Evolutionary conservation across 2,888 invertebrate species (phyloP).

Genomic region (Plemyria rubiginata): DNA sequence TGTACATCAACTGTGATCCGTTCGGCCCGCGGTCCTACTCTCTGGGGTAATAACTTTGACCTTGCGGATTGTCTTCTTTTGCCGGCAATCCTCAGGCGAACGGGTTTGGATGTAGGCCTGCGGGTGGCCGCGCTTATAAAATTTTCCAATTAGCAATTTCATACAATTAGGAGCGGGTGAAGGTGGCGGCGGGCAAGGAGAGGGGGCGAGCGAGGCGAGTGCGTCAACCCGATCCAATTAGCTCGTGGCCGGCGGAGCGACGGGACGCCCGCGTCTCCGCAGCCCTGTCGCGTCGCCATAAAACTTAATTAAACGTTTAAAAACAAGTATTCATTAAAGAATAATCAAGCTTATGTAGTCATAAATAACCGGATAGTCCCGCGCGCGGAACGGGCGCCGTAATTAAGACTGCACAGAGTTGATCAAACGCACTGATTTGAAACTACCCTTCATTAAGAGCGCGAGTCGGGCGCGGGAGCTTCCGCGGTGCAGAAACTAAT

Average conservation of each 20-base stretch:
- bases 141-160: conserved; percentile 85
- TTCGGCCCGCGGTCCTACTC: not conserved
- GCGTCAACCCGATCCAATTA: conserved; percentile 85
- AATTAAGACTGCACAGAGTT: conserved; percentile 85
- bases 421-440: conserved; percentile 85
- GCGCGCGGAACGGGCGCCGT: conserved; percentile 83
- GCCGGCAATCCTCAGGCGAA: conserved; percentile 34
- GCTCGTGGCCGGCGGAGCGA: conserved; percentile 82
- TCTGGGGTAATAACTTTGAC: conserved; percentile 14
- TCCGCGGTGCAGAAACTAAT: conserved; percentile 85
- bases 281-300: conserved; percentile 85
- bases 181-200: conserved; percentile 50
- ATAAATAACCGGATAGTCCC: conserved; percentile 86
- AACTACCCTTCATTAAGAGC: conserved; percentile 85
- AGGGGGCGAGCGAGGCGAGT: conserved; percentile 59
- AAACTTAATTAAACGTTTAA: conserved; percentile 86
- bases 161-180: conserved; percentile 80
- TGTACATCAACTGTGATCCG: not conserved
- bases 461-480: conserved; percentile 68
- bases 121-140: conserved; percentile 82
- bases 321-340: conserved; percentile 86
- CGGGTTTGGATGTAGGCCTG: conserved; percentile 68
- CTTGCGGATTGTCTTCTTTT: conserved; percentile 29
- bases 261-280: conserved; percentile 76
- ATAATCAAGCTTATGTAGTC: conserved; percentile 86